Evolutionary conservation across 2,888 invertebrate species (phyloP), one percentile per base, ranked within the genome.

Genomic region (Acanthopleura granulata): DNA sequence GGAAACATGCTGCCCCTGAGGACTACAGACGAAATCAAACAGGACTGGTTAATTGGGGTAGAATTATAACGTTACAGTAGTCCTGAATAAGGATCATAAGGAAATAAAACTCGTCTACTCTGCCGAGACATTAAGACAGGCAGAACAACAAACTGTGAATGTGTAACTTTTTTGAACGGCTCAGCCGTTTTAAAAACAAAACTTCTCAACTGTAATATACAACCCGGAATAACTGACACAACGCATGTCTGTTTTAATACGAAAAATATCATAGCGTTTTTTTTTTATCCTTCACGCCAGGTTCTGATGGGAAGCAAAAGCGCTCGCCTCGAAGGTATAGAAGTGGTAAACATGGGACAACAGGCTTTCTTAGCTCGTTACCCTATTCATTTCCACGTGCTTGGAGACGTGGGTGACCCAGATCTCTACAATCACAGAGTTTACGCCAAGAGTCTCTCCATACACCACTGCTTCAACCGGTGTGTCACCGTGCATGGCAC

Each of bases 371-470:
- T 77, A 77, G 88, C 86, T 0, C 75, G 81, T 15, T 89, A 89
- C 75, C 89, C 89, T 0, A 77, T 89, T n/a, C 89, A 89, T 79
- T 89, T 86, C 80, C 89, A 89, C 76, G 81, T 88, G 84, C 81
- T 83, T 73, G 84, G 82, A 3, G 82, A 87, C 61, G 84, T 84
- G 16, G 76, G 74, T 16, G 78, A 79, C 14, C 49, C 51, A 0
- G 75, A 75, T n/a, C 72, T 66, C 16, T 76, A 76, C 70, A 30
- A 57, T 22, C 49, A 75, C 40, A 80, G 79, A 14, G 82, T 83
- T 0, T 86, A 83, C 76, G 78, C 87, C 49, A 80, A 80, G 18
- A 78, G 82, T n/a, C 84, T 84, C 74, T 84, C 87, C 49, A 87
- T 89, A 62, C 89, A 88, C 75, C 79, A 87, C 78, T 78, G 82